Evolutionary conservation across 2,888 invertebrate species (phyloP), one percentile per base, ranked within the genome.

Genomic region (Limnephilus marmoratus): DNA sequence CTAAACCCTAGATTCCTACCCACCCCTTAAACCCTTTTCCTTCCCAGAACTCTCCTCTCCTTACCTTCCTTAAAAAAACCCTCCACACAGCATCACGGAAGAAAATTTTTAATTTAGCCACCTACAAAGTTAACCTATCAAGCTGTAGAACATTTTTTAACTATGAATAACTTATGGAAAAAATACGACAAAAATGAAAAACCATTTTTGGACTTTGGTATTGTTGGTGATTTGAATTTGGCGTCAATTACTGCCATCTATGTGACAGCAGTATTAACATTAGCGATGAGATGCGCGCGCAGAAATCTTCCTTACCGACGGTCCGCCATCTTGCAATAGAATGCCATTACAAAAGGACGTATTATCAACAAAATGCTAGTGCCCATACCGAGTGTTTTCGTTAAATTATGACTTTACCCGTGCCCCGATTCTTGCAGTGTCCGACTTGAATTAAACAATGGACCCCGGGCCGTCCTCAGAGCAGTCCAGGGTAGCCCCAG

Each of bases 281-380:
- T 45, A 18, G 29, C 41, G 24, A n/a, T 2, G 34, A 41, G n/a
- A 37, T 15, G 29, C n/a, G 11, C 45, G 29, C 45, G 80, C 68
- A 90, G 92, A 41, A 49, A 18, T 68, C 94, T 93, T 92, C 94
- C 94, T 94, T 94, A 94, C 94, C 95, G 93, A 94, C 94, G 94
- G 94, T 94, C 95, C 95, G 96, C 96, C 96, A 96, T 96, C 96
- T 96, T 96, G 95, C 95, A 85, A 90, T 89, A 83, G 90, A 85
- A 92, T 95, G 95, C 95, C 95, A 95, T 95, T 95, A 95, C 95
- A 95, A 94, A 94, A 95, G 95, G 95, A 95, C 95, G 95, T 95
- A 95, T 95, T 96, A 95, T 95, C 95, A 95, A 95, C 95, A 96
- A 96, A 96, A 96, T 96, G 96, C 96, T 95, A 95, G 94, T 94